These are phyloP conservation scores for Cryptoprocta ferox DNA, from an alignment of 2,797 vertebrate species.

Conservation along the genomic window DNA sequence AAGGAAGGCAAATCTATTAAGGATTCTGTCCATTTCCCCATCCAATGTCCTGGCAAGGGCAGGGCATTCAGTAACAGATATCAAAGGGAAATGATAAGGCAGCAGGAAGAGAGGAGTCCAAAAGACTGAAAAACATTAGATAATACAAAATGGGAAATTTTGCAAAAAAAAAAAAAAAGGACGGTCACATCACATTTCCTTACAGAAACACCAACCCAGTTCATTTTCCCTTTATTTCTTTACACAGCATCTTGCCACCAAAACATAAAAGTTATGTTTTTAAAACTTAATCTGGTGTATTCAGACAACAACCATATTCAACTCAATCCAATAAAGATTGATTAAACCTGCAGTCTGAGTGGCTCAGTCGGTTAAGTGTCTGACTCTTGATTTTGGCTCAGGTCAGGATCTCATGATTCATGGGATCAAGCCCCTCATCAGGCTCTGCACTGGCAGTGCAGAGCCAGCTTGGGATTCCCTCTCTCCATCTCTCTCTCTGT, in stretches of 20 bases:
- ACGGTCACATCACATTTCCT: background rate
- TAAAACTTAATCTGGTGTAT: background rate
- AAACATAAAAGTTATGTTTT: conserved; percentile 15
- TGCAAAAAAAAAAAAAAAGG: background rate
- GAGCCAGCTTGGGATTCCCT: too few relatives aligned
- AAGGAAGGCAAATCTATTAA: background rate
- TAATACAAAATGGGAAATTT: conserved; percentile 27
- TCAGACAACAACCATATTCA: background rate
- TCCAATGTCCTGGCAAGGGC: background rate
- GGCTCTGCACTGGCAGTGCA: too few relatives aligned
- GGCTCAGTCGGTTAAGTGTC: too few relatives aligned
- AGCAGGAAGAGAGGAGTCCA: conserved; percentile 68
- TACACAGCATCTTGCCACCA: background rate
- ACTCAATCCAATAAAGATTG: background rate
- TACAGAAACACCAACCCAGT: background rate
- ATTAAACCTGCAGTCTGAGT: background rate
- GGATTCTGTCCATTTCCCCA: background rate
- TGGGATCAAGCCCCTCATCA: too few relatives aligned
- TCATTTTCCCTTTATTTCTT: conserved; percentile 37
- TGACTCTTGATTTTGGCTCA: too few relatives aligned
- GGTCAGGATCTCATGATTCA: too few relatives aligned
- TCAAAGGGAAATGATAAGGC: conserved; percentile 42
- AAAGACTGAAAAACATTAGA: conserved; percentile 44
- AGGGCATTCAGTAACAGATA: background rate
- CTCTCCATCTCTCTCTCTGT: too few relatives aligned